phyloP scores from a whole-genome alignment of 2,113 vertebrate species.

The Pycnonotus jocosus region DNA sequence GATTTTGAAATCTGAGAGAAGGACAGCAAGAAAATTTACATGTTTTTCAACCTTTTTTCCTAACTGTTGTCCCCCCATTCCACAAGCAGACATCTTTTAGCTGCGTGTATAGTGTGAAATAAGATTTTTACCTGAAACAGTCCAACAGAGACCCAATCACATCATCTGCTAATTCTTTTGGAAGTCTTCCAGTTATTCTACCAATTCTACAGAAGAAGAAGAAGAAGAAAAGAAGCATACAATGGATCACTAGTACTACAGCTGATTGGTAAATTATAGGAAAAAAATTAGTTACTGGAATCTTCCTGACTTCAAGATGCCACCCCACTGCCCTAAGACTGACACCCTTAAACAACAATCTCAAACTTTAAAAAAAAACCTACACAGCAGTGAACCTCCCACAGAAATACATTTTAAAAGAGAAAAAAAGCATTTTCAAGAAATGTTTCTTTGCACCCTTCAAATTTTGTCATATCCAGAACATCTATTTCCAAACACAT shows the following conservation, averaged over 20 bases:
- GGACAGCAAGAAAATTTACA: background rate
- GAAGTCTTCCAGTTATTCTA: constrained; percentile 90
- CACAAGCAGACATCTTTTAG: background rate
- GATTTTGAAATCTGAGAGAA: background rate
- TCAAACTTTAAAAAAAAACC: background rate
- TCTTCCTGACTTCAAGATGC: background rate
- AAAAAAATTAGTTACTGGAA: background rate
- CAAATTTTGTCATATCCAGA: background rate
- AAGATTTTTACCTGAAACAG: constrained; percentile 83
- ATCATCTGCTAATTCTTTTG: constrained; percentile 90
- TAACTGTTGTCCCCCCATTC: background rate
- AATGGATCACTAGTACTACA: background rate
- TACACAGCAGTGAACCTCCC: background rate
- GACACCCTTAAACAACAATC: background rate
- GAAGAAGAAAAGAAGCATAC: background rate
- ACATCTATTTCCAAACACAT: background rate
- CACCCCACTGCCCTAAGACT: background rate
- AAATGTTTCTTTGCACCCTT: background rate
- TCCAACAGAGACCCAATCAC: constrained; percentile 93
- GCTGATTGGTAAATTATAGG: background rate
- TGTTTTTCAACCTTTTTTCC: background rate
- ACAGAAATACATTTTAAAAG: background rate
- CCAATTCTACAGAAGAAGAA: constrained; percentile 78
- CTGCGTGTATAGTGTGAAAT: background rate
- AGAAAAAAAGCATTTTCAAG: background rate